phyloP scores from a whole-genome alignment of 2,888 invertebrate genomes.

The Mamestra brassicae region DNA sequence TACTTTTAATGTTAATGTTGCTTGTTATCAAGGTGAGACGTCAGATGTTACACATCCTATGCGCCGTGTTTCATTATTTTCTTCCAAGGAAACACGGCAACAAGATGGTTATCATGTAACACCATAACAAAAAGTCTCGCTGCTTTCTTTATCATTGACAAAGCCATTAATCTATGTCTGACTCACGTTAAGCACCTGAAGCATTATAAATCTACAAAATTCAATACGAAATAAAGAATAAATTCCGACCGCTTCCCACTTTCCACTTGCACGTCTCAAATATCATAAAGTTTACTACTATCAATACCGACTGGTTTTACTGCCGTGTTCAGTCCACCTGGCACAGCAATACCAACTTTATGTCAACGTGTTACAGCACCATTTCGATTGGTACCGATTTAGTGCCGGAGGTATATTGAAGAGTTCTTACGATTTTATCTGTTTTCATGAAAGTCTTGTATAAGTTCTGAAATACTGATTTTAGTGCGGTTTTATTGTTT shows the following conservation, averaged over 20 bases:
- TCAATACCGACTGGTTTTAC: slow-evolving; percentile 70
- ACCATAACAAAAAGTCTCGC: not conserved
- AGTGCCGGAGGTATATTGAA: slow-evolving; percentile 26
- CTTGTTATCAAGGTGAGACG: too few species aligned
- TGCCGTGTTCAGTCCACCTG: slow-evolving; percentile 61
- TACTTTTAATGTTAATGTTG: too few species aligned
- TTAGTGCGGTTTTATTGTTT: slow-evolving; percentile 54
- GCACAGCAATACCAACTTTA: slow-evolving; percentile 70
- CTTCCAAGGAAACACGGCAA: too few species aligned
- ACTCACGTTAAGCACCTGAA: too few species aligned
- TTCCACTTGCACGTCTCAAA: slow-evolving; percentile 40
- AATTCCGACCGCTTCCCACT: slow-evolving; percentile 13
- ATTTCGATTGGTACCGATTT: slow-evolving; percentile 61
- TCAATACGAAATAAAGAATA: slow-evolving; percentile 36
- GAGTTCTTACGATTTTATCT: slow-evolving; percentile 51
- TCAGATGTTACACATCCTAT: too few species aligned
- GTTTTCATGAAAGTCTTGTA: slow-evolving; percentile 43
- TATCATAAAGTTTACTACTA: slow-evolving; percentile 74
- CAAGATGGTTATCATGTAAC: too few species aligned
- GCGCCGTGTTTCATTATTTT: too few species aligned
- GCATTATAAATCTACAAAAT: slow-evolving; percentile 27
- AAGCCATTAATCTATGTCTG: not conserved
- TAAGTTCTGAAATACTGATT: slow-evolving; percentile 45
- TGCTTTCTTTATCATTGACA: not conserved
- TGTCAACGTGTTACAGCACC: slow-evolving; percentile 66